Base-by-base conservation (phyloP, 2,888 invertebrate species). In the Watsonalla cultraria region DNA sequence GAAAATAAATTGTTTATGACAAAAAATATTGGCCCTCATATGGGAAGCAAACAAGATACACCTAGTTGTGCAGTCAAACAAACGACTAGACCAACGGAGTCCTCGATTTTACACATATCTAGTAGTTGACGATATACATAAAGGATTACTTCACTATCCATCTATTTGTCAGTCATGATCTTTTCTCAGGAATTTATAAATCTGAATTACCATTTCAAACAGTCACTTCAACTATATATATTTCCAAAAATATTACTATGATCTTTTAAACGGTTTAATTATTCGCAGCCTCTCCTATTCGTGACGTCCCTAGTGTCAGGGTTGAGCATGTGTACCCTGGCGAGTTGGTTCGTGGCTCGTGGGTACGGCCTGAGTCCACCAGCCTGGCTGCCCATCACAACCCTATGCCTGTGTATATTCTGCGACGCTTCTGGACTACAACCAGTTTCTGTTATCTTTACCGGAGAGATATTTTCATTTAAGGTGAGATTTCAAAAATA, bases 401-500 rank as follows among this genome's bases (percentile, higher is more conserved):
- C 91, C 0, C 69, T 92, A 0, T 92, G 92, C 15, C 33, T 87
- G 2, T 92, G 86, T 66, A 89, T 92, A 62, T 82, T 92, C 64
- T 74, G 84, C 8, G 92, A 92, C 54, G 78, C 91, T 0, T 70
- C 90, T 0, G 92, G 92, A 0, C 74, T 92, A 45, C 91, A 91
- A 49, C 92, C 92, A 0, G 82, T 88, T 0, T 91, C 92, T 0
- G 86, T 92, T 7, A 82, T 92, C 1, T 65, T 92, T 0, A 76
- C 80, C 0, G 82, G 90, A 0, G 92, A 93, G 63, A 84, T 92
- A 55, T 92, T 92, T 57, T 87, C 90, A 2, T 90, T 78, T 51
- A 88, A 87, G 79, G 90, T 88, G 61, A 51, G 50, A 54, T 42
- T 39, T 46, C 9, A n/a, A n/a, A n/a, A n/a, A n/a, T n/a, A n/a